Evolutionary conservation across 2,113 vertebrate genomes (phyloP).

Genomic region (Bos indicus): DNA sequence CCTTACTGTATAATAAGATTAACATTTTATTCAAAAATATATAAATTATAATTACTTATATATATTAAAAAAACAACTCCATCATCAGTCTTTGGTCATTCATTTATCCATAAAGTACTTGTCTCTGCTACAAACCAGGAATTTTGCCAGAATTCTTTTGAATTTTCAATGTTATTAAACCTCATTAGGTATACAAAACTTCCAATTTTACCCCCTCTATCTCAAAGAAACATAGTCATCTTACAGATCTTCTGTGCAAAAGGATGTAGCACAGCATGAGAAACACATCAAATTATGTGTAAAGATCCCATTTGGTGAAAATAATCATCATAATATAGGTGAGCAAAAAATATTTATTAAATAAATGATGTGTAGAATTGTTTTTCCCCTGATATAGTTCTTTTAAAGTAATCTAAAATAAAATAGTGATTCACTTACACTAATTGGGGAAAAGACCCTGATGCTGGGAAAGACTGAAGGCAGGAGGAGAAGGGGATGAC

Average conservation of each 20-base stretch:
- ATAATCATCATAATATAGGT: neutral
- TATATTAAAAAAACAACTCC: neutral
- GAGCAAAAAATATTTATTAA: neutral
- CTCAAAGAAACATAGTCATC: neutral
- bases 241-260: neutral
- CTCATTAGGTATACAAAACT: neutral
- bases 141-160: neutral
- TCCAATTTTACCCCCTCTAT: neutral
- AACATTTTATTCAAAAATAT: neutral
- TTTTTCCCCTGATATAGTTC: neutral
- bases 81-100: neutral
- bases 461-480: neutral
- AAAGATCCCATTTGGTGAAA: neutral
- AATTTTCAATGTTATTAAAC: neutral
- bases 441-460: neutral
- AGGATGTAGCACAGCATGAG: neutral
- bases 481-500: neutral
- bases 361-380: neutral
- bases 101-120: neutral
- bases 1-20: neutral
- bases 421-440: neutral
- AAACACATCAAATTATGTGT: neutral
- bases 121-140: neutral
- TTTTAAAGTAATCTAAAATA: neutral
- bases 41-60: neutral